A percentile compares a stretch with the other conserved stretches of the same genome.
phyloP scores from a whole-genome alignment of 2,888 invertebrate genomes.

The Meiosimyza decipiens region DNA sequence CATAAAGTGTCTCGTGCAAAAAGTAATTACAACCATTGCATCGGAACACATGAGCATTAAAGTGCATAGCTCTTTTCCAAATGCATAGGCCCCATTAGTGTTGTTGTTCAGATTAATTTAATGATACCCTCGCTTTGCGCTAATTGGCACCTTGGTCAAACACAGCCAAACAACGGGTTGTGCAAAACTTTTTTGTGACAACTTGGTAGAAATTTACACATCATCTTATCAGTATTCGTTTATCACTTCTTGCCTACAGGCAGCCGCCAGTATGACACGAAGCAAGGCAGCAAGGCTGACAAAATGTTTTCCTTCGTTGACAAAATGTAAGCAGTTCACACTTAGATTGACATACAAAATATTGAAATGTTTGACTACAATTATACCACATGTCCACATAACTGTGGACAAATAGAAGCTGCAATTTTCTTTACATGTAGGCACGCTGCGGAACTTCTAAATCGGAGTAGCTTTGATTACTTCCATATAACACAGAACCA shows the following conservation, averaged over 20 bases:
- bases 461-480: too few species aligned
- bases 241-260: conserved; percentile 34
- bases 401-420: too few species aligned
- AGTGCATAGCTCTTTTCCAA: not conserved
- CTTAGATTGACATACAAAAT: too few species aligned
- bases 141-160: conserved; percentile 46
- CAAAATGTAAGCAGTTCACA: too few species aligned
- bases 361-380: too few species aligned
- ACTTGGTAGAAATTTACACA: conserved; percentile 48
- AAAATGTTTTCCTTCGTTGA: not conserved
- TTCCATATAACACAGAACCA: too few species aligned
- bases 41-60: not conserved
- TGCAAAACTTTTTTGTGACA: conserved; percentile 28
- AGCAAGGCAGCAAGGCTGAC: not conserved
- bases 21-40: not conserved
- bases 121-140: conserved; percentile 47
- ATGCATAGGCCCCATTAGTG: not conserved
- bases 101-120: conserved; percentile 39
- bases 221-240: conserved; percentile 47
- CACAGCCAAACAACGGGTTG: conserved; percentile 36
- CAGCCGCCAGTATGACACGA: conserved; percentile 4
- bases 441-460: too few species aligned
- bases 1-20: not conserved
- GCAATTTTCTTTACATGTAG: too few species aligned
- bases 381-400: too few species aligned